Conservation (phyloP, 2,888 invertebrate species). For the Polyommatus icarus region DNA sequence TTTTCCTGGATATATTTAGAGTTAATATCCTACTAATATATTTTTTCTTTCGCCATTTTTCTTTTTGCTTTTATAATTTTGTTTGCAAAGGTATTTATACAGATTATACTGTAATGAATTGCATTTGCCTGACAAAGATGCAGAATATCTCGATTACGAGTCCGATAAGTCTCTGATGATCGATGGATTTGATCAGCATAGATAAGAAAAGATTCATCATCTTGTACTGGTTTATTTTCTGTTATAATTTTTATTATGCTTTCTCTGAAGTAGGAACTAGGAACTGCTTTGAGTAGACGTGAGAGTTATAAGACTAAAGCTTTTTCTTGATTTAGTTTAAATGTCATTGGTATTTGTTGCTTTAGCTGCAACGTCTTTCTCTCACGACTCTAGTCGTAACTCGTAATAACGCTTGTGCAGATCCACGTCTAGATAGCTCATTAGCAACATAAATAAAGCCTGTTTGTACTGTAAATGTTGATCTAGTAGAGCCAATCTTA, state of each 20-base stretch:
- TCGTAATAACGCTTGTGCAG: conserved; percentile 63
- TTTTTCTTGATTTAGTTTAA: background rate
- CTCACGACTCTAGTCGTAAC: conserved; percentile 60
- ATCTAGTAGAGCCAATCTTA: conserved; percentile 21
- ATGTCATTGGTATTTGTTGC: conserved; percentile 32
- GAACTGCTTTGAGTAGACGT: background rate
- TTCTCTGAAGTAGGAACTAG: background rate
- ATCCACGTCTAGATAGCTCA: conserved; percentile 70
- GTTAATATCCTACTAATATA: background rate
- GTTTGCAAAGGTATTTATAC: background rate
- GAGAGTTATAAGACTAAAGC: background rate
- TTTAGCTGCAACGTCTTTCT: conserved; percentile 44
- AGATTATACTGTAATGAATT: background rate
- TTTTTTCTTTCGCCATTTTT: background rate
- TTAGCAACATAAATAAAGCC: conserved; percentile 25
- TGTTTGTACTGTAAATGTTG: conserved; percentile 23
- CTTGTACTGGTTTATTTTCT: background rate
- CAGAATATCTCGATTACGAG: conserved; percentile 1
- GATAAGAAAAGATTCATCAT: conserved; percentile 6
- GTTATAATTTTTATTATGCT: conserved; percentile 4
- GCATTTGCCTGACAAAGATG: background rate
- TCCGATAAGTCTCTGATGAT: background rate
- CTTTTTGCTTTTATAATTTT: background rate
- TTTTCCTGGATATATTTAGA: background rate
- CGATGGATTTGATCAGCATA: background rate